Percentiles rank a stretch among this genome's conserved stretches.
phyloP scores from a whole-genome alignment of 2,888 invertebrate genomes.

The Gymnosoma rotundatum region DNA sequence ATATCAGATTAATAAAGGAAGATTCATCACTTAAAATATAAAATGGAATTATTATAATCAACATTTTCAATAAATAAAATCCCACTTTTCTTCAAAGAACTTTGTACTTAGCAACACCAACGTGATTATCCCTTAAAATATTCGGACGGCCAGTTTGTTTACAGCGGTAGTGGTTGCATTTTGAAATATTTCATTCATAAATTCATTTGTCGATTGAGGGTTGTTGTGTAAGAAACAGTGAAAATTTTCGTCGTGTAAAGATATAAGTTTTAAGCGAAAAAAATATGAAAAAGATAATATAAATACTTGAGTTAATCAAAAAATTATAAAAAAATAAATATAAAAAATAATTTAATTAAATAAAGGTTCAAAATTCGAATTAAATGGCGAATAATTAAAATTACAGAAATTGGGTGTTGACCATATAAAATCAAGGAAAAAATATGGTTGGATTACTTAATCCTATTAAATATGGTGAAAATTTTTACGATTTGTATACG shows the following conservation, averaged over 20 bases:
- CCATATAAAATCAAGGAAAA: slow-evolving; percentile 2
- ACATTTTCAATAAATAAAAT: background rate
- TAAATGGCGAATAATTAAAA: slow-evolving; percentile 6
- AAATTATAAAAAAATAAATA: slow-evolving; percentile 5
- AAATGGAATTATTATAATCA: too few species aligned
- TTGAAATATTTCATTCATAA: slow-evolving; percentile 60
- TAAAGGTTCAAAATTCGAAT: background rate
- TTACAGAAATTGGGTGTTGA: slow-evolving; percentile 42
- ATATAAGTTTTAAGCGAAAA: background rate
- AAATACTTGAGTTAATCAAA: background rate
- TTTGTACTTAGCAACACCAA: background rate
- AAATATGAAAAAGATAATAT: background rate
- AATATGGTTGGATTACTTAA: slow-evolving; percentile 82
- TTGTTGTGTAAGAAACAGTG: slow-evolving; percentile 49
- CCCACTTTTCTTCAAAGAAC: background rate
- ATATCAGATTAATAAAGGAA: too few species aligned
- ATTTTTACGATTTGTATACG: slow-evolving; percentile 82
- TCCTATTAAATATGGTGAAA: slow-evolving; percentile 82
- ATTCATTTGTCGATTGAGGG: slow-evolving; percentile 55
- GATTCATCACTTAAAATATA: too few species aligned
- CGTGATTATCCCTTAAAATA: slow-evolving; percentile 15
- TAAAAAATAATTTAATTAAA: background rate
- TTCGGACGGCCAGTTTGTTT: slow-evolving; percentile 58
- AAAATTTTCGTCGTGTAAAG: slow-evolving; percentile 34
- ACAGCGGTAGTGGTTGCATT: slow-evolving; percentile 49